Base-by-base conservation (phyloP, 2,888 invertebrate species). In the Liposcelis brunnea region DNA sequence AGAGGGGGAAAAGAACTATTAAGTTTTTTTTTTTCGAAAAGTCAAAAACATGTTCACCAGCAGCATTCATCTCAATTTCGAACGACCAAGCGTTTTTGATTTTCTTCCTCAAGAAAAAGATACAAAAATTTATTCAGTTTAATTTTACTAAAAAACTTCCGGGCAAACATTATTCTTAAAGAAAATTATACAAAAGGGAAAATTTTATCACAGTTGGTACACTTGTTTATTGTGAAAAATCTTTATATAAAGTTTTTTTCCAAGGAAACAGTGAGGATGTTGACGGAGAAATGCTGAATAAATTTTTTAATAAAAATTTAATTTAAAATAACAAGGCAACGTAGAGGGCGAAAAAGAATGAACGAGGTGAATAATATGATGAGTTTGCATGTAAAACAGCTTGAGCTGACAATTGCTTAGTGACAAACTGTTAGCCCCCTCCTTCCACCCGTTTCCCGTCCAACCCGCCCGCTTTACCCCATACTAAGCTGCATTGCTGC, bases 331-430 rank as follows among this genome's bases (percentile, higher is more conserved):
- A 40, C 40, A 40, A 40, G 40, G 16, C 15, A 19, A 21, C 15
- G 16, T 16, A 14, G 19, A 40, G 40, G 8, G 40, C 40, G 40
- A 40, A 16, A 40, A 21, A 40, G 16, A 26, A 40, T 40, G 40
- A 40, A 40, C 16, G 40, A 19, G 21, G 40, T 40, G 40, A 40
- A 40, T 40, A 40, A 40, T 40, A 40, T 19, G 15, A 40, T 12
- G 19, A 40, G 40, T 40, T 40, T 40, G 40, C 40, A 40, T 40
- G 40, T 40, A 18, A 40, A 36, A 32, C 43, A 43, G 44, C 44
- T 38, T 34, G 44, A 16, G 34, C 18, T 34, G 32, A 32, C 44
- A 44, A 34, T 32, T n/a, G 35, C 16, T 16, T 26, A 16, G 5
- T 19, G 2, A 18, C 43, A 31, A 31, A 31, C 43, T 12, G 19